phyloP scores from a whole-genome alignment of 1,140 invertebrate species.

The Grapholita molesta region DNA sequence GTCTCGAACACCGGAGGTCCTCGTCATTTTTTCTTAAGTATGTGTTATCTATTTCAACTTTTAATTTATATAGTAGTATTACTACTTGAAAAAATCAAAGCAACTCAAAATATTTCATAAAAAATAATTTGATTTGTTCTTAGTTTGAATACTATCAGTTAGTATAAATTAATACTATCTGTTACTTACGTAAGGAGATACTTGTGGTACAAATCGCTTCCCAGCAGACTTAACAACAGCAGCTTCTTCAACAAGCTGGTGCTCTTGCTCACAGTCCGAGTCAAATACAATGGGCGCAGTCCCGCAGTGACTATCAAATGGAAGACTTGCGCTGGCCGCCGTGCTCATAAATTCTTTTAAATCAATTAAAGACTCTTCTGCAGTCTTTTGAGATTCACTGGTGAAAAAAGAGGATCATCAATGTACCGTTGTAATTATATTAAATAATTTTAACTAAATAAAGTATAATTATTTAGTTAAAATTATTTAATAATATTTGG shows the following conservation, averaged over 20 bases:
- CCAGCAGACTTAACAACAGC: constrained; percentile 29
- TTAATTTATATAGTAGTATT: too few species aligned
- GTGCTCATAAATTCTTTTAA: constrained; percentile 36
- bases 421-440: too few species aligned
- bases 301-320: constrained; percentile 66
- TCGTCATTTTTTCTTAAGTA: too few species aligned
- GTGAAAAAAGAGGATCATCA: constrained; percentile 22
- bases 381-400: constrained; percentile 36
- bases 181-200: constrained; percentile 62
- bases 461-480: too few species aligned
- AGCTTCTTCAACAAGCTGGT: constrained; percentile 26
- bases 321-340: constrained; percentile 31
- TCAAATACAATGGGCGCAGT: constrained; percentile 44
- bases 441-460: too few species aligned
- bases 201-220: constrained; percentile 55
- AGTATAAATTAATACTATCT: neutral
- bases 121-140: too few species aligned
- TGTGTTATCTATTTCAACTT: too few species aligned
- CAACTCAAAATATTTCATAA: too few species aligned
- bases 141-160: too few species aligned
- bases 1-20: too few species aligned
- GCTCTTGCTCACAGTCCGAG: constrained; percentile 34
- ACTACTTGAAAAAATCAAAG: too few species aligned
- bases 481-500: too few species aligned
- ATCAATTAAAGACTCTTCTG: constrained; percentile 21